Evolutionary conservation across 1,140 invertebrate species (phyloP), one percentile per base, ranked within the genome.

Genomic region (Panulirus ornatus): DNA sequence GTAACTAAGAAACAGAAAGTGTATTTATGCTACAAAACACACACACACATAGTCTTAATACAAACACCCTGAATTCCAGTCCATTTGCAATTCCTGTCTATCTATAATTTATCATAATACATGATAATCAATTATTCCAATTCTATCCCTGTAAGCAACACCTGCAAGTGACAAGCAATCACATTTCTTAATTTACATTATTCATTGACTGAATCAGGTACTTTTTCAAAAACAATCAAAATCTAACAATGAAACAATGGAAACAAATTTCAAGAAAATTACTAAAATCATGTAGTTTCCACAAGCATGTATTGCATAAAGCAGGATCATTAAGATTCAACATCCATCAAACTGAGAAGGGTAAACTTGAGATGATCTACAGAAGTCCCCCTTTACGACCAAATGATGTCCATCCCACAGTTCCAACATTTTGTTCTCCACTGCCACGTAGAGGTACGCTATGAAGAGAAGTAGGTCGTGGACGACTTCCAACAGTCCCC

Each of bases 371-470:
- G 1, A 83, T 9, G 34, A 75, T 40, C 81, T 91, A 92, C 75
- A 92, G 85, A 16, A 92, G 85, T n/a, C 91, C 91, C 16, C 91
- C 91, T 75, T 92, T 92, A 38, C 91, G 88, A 22, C 91, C 91
- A 70, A 92, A 88, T 51, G 86, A 91, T 63, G 87, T 92, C 82
- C 81, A 90, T 2, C 91, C 89, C 36, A 92, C 85, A 27, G 89
- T 90, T 6, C 91, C 91, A n/a, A 92, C 90, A 44, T 90, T 87
- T 44, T 84, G 83, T 27, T 88, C 83, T 2, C 34, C 84, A 47
- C 30, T 78, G 30, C 79, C 70, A 40, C 88, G 79, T 44, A 82
- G 38, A 22, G 83, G 88, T 58, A 79, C 79, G 70, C 78, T 79
- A 11, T 81, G 85, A 11, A 91, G 63, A 30, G 89, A 51, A 54